Conservation (phyloP, 2,113 vertebrate species). For the Microcebus tavaratra region DNA sequence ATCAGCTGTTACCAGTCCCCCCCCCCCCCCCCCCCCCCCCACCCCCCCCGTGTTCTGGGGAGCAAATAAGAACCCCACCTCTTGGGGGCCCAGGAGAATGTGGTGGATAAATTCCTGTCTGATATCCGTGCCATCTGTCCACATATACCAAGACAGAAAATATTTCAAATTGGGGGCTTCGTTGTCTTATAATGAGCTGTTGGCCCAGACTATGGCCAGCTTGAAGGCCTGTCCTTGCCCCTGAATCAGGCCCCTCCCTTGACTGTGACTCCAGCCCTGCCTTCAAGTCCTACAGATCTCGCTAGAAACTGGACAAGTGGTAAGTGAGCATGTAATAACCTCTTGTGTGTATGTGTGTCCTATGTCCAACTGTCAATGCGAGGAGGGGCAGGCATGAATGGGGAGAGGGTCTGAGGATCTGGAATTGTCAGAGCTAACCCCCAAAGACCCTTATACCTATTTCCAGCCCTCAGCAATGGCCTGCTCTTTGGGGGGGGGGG, state of each 20-base stretch:
- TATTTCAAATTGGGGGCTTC: conserved; percentile 49
- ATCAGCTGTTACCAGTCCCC: background rate
- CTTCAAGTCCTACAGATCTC: background rate
- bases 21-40: too few relatives aligned
- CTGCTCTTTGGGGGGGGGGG: background rate
- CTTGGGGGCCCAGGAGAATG: accelerated
- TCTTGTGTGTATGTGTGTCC: too few relatives aligned
- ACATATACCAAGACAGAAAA: conserved; percentile 35
- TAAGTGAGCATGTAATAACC: conserved; percentile 31
- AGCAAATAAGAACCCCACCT: background rate
- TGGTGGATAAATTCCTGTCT: background rate
- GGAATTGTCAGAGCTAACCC: background rate
- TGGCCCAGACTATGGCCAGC: conserved; percentile 48
- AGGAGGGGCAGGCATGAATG: background rate
- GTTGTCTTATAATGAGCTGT: conserved; percentile 61
- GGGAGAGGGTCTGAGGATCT: background rate
- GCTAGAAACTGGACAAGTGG: conserved; percentile 1
- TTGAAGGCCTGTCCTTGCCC: background rate
- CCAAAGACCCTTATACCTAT: background rate
- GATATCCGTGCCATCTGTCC: background rate
- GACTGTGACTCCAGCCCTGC: background rate
- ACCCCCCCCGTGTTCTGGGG: background rate
- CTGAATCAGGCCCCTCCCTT: background rate
- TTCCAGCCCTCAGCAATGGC: conserved; percentile 49
- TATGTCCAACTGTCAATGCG: background rate